phyloP scores from a whole-genome alignment of 2,888 invertebrate genomes.

The Ophion slaviceki region DNA sequence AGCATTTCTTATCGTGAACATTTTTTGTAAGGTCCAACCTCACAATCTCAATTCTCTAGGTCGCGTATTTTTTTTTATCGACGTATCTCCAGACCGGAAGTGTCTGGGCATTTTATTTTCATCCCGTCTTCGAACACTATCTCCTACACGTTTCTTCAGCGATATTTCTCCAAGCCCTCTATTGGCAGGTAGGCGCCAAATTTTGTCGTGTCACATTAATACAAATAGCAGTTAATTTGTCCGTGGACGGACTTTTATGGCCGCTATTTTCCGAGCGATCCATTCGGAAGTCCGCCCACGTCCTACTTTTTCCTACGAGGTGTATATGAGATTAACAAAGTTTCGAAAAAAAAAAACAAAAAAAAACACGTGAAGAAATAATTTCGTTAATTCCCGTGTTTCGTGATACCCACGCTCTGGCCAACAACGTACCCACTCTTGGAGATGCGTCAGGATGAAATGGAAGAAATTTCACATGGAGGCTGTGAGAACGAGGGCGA shows the following conservation, averaged over 20 bases:
- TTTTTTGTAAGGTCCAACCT: too few species aligned
- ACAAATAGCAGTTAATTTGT: neutral
- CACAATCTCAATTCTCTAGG: too few species aligned
- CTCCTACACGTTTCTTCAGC: neutral
- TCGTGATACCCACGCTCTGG: constrained; percentile 35
- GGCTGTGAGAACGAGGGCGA: constrained; percentile 5
- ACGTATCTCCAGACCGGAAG: too few species aligned
- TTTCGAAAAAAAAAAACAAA: constrained; percentile 10
- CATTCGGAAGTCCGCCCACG: neutral
- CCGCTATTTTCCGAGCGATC: too few species aligned
- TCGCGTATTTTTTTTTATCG: too few species aligned
- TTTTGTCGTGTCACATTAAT: constrained; percentile 16
- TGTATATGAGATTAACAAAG: neutral
- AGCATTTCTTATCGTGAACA: too few species aligned
- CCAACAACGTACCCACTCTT: constrained; percentile 7
- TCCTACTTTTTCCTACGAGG: neutral
- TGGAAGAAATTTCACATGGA: constrained; percentile 21
- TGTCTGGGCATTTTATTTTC: too few species aligned
- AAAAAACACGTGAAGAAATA: neutral
- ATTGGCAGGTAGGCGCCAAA: neutral
- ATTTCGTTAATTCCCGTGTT: constrained; percentile 37
- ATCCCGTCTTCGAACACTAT: neutral
- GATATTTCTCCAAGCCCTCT: neutral
- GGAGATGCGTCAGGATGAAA: constrained; percentile 13
- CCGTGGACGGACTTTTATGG: neutral